phyloP scores from a whole-genome alignment of 2,888 invertebrate species.

The Meliscaeva auricollis region DNA sequence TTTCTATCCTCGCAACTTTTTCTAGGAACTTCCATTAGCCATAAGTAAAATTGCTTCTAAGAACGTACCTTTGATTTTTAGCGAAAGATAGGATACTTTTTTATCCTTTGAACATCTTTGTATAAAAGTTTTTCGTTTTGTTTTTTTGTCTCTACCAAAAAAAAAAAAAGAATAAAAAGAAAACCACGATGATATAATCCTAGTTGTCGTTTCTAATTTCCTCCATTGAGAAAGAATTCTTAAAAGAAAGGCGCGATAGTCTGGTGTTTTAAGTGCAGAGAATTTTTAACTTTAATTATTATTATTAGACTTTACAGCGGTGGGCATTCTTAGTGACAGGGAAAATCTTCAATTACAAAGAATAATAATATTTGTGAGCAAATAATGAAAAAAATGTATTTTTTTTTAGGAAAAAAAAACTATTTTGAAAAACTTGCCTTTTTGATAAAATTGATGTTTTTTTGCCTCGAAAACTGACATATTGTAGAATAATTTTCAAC shows the following conservation, averaged over 20 bases:
- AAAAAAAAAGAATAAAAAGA: too few relatives aligned
- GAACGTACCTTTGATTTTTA: constrained; percentile 9
- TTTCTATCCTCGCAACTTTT: not conserved
- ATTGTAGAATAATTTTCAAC: too few relatives aligned
- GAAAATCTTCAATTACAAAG: constrained; percentile 5
- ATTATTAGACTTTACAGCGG: constrained; percentile 41
- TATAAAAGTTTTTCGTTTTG: not conserved
- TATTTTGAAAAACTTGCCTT: too few relatives aligned
- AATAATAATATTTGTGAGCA: too few relatives aligned
- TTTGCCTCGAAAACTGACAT: too few relatives aligned
- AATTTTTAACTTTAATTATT: constrained; percentile 52
- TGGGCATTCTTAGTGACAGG: constrained; percentile 24
- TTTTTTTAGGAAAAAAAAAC: too few relatives aligned
- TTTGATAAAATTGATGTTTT: too few relatives aligned
- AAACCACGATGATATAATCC: constrained; percentile 14
- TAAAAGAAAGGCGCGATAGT: not conserved
- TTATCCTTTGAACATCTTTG: not conserved
- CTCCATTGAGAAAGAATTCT: not conserved
- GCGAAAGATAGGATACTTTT: not conserved
- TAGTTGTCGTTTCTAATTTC: constrained; percentile 28
- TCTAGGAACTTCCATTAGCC: constrained; percentile 7
- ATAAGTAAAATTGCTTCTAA: constrained; percentile 7
- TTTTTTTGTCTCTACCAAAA: not conserved
- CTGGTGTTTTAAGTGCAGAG: constrained; percentile 45
- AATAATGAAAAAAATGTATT: too few relatives aligned